phyloP scores from a whole-genome alignment of 2,888 invertebrate species.

The Frankliniella intonsa region DNA sequence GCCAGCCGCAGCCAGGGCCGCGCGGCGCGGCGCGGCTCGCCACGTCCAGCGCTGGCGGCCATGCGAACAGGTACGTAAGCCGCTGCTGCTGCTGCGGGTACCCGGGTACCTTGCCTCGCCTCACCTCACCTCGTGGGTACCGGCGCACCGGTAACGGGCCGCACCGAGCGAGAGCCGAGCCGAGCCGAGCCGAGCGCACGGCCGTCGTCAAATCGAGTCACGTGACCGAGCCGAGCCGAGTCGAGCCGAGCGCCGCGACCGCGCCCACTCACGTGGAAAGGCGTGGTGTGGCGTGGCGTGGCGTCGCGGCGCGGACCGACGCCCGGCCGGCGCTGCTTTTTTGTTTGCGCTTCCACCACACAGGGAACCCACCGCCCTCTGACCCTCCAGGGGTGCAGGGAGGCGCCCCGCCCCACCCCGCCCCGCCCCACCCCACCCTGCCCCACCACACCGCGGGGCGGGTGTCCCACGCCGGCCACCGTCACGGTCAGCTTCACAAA shows the following conservation, averaged over 20 bases:
- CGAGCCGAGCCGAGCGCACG: background rate
- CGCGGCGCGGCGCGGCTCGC: background rate
- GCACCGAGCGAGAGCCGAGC: background rate
- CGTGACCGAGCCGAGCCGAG: background rate
- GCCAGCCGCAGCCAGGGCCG: no score
- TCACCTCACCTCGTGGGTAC: no score
- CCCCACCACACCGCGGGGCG: no score
- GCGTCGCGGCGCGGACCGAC: background rate
- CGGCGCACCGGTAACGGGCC: background rate
- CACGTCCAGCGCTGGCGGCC: background rate
- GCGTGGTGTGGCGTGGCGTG: background rate
- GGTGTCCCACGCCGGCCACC: no score
- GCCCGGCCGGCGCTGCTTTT: no score
- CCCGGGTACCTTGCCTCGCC: background rate
- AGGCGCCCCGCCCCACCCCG: no score
- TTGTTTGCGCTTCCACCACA: no score
- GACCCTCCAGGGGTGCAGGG: no score
- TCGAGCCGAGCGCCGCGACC: slow-evolving; percentile 8
- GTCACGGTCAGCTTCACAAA: no score
- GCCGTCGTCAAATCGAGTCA: background rate
- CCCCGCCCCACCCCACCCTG: no score
- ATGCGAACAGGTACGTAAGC: background rate
- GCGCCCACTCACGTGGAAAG: slow-evolving; percentile 20
- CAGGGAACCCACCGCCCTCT: no score
- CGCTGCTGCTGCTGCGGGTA: background rate